Conservation (phyloP, 2,797 vertebrate genomes). For the Danio jaintianensis region DNA sequence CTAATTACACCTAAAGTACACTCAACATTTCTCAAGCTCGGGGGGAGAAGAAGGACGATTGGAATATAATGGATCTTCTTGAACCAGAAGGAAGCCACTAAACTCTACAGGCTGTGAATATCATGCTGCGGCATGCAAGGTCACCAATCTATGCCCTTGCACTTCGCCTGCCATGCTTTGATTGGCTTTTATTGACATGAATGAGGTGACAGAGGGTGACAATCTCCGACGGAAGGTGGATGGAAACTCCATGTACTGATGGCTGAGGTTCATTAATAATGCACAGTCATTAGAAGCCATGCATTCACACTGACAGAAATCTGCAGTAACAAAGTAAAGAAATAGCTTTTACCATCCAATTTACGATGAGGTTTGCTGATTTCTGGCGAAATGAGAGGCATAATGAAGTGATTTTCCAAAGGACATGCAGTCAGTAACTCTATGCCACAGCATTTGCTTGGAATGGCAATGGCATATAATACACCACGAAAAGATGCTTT, state of each 20-base stretch:
- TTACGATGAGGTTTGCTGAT: not conserved
- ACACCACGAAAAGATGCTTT: not conserved
- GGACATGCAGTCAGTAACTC: not conserved
- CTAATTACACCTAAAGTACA: constrained; percentile 57
- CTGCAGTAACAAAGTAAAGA: not conserved
- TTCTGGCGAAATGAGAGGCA: not conserved
- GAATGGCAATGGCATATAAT: not conserved
- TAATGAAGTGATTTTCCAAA: not conserved
- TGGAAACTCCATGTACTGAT: constrained; percentile 36
- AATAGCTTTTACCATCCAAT: not conserved
- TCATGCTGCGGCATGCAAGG: constrained; percentile 14
- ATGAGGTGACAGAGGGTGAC: constrained; percentile 37
- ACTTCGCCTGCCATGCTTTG: constrained; percentile 2
- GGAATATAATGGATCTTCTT: constrained; percentile 39
- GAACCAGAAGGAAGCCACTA: constrained; percentile 46
- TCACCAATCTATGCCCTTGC: constrained; percentile 10
- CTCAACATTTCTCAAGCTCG: constrained; percentile 34
- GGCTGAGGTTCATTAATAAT: constrained; percentile 37
- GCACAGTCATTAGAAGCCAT: constrained; percentile 21
- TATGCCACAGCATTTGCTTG: not conserved
- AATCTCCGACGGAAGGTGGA: constrained; percentile 38
- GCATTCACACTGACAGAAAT: not conserved
- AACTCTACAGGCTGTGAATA: constrained; percentile 41
- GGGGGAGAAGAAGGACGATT: constrained; percentile 15
- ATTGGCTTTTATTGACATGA: constrained; percentile 44